Base-by-base conservation (phyloP, 2,113 vertebrate genomes). In the Ictidomys tridecemlineatus region DNA sequence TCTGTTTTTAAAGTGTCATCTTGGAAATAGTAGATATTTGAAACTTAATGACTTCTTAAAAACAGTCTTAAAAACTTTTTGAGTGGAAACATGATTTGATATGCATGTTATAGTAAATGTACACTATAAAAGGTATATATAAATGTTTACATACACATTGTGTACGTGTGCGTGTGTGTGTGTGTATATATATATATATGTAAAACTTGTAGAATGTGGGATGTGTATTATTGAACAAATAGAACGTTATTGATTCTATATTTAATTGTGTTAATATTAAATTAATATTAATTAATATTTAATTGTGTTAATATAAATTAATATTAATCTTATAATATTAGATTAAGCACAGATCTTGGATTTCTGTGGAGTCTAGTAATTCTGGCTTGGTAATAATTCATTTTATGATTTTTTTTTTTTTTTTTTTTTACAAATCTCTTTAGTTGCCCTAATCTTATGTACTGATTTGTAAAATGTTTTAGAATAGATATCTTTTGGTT, bases 11-110 rank as follows among this genome's bases (percentile, higher is more conserved):
- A 96, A 78, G 22, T 89, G 34, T 10, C 9, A 2, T 90, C 58
- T 91, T 93, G 32, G 85, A 82, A 93, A 78, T 34, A 79, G 7
- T 69, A 42, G 34, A 76, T 72, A 18, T 96, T 89, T 86, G 26
- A 74, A 96, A 74, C n/a, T 67, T 92, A 85, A 42, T 85, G 65
- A 65, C 28, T 45, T 93, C 74, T 94, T 93, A n/a, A 72, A 94
- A 90, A 94, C n/a, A 53, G 8, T 7, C 4, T n/a, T 11, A 42
- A 91, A 73, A 74, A 45, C 45, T 45, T 45, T 45, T 45, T 45
- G 45, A 45, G 45, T 45, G 45, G 45, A 45, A 45, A 45, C 45
- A 45, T 45, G 45, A 45, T 45, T 45, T 45, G 45, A 45, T 79
- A 18, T 58, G 51, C 34, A 42, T 85, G 30, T 91, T 82, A 70